These are phyloP conservation scores for Acipenser oxyrinchus DNA, from an alignment of 2,797 vertebrate species.

Conservation along the genomic window DNA sequence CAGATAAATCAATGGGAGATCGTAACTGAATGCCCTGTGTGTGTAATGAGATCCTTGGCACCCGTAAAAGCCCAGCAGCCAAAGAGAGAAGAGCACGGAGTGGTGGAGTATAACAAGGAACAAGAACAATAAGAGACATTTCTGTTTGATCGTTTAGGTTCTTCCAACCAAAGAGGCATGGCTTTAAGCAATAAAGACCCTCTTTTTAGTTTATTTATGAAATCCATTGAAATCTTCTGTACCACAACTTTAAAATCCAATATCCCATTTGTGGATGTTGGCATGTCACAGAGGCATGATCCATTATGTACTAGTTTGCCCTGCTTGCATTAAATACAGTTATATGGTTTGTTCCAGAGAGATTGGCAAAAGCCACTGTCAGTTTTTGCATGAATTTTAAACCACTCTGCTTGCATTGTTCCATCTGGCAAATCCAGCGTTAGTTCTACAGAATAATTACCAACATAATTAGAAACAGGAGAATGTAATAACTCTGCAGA, in stretches of 20 bases:
- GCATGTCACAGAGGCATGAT: slow-evolving; percentile 14
- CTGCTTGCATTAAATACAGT: neutral
- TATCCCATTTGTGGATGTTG: slow-evolving; percentile 28
- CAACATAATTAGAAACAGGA: slow-evolving; percentile 57
- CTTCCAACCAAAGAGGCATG: neutral
- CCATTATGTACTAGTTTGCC: neutral
- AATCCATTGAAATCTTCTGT: slow-evolving; percentile 8
- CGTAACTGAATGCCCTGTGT: no score
- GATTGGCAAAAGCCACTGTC: neutral
- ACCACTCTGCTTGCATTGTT: slow-evolving; percentile 27
- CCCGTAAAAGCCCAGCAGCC: no score
- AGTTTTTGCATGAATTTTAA: slow-evolving; percentile 24
- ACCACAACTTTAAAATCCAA: slow-evolving; percentile 23
- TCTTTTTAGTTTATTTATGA: neutral
- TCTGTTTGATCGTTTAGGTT: no score
- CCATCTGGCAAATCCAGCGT: slow-evolving; percentile 31
- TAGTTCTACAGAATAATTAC: slow-evolving; percentile 39
- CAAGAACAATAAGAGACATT: no score
- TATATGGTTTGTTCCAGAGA: neutral
- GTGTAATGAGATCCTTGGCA: no score
- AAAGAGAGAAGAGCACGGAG: no score
- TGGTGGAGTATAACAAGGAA: no score
- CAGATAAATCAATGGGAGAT: no score
- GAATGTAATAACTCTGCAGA: slow-evolving; percentile 39
- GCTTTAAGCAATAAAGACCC: neutral